These are phyloP conservation scores for Heliothis virescens DNA, from an alignment of 1,140 invertebrate genomes.

Conservation along the genomic window DNA sequence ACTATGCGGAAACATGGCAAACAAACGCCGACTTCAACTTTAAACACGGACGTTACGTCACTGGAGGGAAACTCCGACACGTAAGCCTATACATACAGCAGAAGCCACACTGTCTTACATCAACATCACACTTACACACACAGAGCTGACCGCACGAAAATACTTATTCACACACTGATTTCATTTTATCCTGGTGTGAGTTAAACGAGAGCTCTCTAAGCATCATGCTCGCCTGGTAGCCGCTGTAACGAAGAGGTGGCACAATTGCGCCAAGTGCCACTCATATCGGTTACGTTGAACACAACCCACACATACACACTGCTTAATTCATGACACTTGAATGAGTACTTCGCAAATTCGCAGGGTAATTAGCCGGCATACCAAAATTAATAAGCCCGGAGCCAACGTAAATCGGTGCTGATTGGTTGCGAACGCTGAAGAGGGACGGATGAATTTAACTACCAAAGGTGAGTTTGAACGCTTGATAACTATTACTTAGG, in stretches of 20 bases:
- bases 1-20: conserved; percentile 69
- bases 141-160: conserved; percentile 22
- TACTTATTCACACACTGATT: conserved; percentile 53
- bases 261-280: conserved; percentile 61
- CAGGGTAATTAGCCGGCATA: conserved; percentile 82
- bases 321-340: conserved; percentile 77
- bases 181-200: conserved; percentile 53
- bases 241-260: conserved; percentile 72
- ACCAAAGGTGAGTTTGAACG: conserved; percentile 75
- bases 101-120: conserved; percentile 47
- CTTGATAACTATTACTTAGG: conserved; percentile 34
- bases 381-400: conserved; percentile 80
- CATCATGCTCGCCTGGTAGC: conserved; percentile 67
- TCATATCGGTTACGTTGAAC: conserved; percentile 63
- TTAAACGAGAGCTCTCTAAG: conserved; percentile 54
- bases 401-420: conserved; percentile 73
- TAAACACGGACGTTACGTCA: conserved; percentile 68
- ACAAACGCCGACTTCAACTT: conserved; percentile 66
- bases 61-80: conserved; percentile 59
- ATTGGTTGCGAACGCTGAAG: conserved; percentile 76
- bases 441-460: conserved; percentile 84
- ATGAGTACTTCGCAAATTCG: conserved; percentile 77
- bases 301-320: conserved; percentile 59
- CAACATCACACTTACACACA: conserved; percentile 47
- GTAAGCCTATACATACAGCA: conserved; percentile 56